Base-by-base conservation (phyloP, 1,140 invertebrate genomes). In the Lordiphosa mommai region DNA sequence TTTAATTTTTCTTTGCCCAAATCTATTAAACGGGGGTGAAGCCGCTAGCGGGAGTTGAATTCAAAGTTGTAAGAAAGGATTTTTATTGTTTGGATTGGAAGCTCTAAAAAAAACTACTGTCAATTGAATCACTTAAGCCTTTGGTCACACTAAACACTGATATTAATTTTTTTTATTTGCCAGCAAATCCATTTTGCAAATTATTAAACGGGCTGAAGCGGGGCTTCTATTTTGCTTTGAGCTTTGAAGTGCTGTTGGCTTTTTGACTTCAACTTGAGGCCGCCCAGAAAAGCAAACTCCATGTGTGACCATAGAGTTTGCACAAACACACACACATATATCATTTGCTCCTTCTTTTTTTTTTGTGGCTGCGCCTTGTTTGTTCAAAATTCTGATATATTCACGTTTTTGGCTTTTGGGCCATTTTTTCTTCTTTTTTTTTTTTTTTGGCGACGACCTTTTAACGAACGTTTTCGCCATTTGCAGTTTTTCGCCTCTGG, bases 391-490 rank as follows among this genome's bases (percentile, higher is more conserved):
- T 80, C 55, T 67, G 66, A 84, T 82, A 80, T 82, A 76, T 82
- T 82, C 74, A 61, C 47, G 60, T 76, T 80, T 23, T 76, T 71
- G 66, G 57, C 66, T 80, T 82, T 80, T 63, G 56, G 76, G 66
- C 74, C 49, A 70, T 64, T 30, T 29, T 37, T 51, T 36, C 9
- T 48, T 36, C 13, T 38, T 8, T 14, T 23, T 16, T 5, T 32
- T 13, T 16, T 50, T 46, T 49, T 47, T 9, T 33, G 61, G 52
- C 66, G 65, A 56, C 65, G 61, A 61, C 60, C 76, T 82, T 82
- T 82, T 82, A 76, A 64, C 71, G 58, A 71, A 76, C 77, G 66
- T 82, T 82, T 82, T 82, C 67, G 61, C 77, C 58, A 84, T 82
- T 80, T 74, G 43, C 76, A 61, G 66, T 68, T 70, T 82, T 74